phyloP scores from a whole-genome alignment of 2,888 invertebrate genomes.

The Phoenoteleia sp. region DNA sequence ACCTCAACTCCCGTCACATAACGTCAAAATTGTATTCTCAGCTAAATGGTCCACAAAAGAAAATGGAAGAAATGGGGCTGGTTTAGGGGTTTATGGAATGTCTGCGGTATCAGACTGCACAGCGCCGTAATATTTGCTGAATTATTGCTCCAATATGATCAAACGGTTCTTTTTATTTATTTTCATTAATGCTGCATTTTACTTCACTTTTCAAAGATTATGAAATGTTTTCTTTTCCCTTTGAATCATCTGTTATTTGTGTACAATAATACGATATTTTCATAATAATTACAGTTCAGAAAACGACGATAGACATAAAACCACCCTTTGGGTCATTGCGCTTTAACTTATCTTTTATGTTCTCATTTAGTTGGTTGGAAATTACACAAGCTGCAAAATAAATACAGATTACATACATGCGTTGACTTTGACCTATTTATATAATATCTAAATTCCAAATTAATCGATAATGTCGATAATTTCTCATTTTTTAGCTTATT shows the following conservation, averaged over 20 bases:
- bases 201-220: too few relatives aligned
- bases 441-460: slow-evolving; percentile 22
- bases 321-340: background rate
- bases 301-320: background rate
- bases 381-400: slow-evolving; percentile 1
- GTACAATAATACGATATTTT: too few relatives aligned
- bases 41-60: slow-evolving; percentile 7
- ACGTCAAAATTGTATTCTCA: slow-evolving; percentile 22
- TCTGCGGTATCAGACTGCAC: too few relatives aligned
- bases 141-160: background rate
- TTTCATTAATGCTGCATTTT: too few relatives aligned
- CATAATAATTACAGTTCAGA: background rate
- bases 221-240: too few relatives aligned
- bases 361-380: slow-evolving; percentile 1
- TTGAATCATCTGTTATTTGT: too few relatives aligned
- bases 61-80: too few relatives aligned
- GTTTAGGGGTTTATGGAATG: too few relatives aligned
- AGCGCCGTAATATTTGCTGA: background rate
- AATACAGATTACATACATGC: background rate
- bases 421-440: slow-evolving; percentile 50
- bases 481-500: background rate
- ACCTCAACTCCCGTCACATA: slow-evolving; percentile 26
- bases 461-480: background rate
- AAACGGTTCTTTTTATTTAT: background rate
- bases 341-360: slow-evolving; percentile 5